A percentile compares a stretch with the other conserved stretches of the same genome.
Conservation (phyloP, 2,113 vertebrate genomes). For the Perca fluviatilis region DNA sequence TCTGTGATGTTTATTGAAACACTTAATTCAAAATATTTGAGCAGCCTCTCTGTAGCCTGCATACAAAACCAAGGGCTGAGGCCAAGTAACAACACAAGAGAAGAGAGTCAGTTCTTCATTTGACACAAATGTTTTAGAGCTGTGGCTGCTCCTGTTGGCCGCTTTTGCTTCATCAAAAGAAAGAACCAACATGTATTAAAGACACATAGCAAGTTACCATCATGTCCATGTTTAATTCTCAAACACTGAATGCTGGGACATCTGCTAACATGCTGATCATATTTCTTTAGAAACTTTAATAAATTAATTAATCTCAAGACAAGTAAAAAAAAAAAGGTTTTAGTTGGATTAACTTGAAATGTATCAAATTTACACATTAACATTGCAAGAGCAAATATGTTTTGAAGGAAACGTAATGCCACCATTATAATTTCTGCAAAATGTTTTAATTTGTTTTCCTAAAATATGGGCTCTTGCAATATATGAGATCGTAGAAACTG, state of each 20-base stretch:
- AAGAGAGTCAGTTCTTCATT: background rate
- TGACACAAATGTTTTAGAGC: background rate
- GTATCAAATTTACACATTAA: background rate
- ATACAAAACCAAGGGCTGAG: background rate
- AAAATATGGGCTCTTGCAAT: no score
- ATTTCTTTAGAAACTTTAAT: background rate
- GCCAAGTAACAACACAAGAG: no score
- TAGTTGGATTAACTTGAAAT: background rate
- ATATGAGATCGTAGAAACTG: background rate
- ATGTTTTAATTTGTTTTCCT: no score
- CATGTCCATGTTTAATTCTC: background rate
- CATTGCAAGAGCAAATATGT: background rate
- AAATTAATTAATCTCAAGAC: background rate
- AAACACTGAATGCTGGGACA: background rate
- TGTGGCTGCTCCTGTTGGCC: background rate
- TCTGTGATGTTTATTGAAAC: background rate
- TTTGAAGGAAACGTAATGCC: background rate
- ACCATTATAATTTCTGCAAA: background rate
- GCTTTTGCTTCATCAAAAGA: background rate
- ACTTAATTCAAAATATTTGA: background rate
- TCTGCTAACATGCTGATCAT: background rate
- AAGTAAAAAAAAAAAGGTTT: no score
- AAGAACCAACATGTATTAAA: no score
- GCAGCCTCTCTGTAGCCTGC: background rate
- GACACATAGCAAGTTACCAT: background rate